A percentile compares a stretch with the other conserved stretches of the same genome.
Evolutionary conservation across 1,140 invertebrate genomes (phyloP).

Genomic region (Drosophila sechellia): DNA sequence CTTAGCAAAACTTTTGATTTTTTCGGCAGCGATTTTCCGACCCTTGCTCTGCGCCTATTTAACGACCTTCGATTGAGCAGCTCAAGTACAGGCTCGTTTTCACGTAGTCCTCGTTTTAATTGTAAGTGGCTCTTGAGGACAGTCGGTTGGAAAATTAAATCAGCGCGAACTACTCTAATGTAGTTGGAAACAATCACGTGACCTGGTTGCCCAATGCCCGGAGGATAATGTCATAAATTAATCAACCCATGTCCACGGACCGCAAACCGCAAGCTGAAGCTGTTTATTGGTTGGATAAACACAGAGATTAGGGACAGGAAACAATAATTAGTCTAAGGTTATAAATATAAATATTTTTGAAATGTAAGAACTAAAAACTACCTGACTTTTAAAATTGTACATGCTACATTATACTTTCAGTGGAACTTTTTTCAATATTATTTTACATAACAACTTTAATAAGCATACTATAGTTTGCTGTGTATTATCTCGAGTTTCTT

Average conservation of each 20-base stretch:
- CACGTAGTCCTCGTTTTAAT: conserved; percentile 33
- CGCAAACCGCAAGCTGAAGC: conserved; percentile 1
- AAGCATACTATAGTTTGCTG: no score
- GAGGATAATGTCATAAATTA: conserved; percentile 50
- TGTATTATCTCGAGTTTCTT: no score
- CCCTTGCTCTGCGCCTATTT: conserved; percentile 25
- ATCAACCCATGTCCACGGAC: conserved; percentile 2
- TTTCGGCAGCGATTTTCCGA: conserved; percentile 30
- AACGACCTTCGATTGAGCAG: conserved; percentile 13
- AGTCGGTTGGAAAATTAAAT: conserved; percentile 45
- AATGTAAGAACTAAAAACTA: no score
- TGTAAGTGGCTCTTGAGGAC: conserved; percentile 38
- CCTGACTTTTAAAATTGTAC: no score
- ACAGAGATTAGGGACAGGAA: background rate
- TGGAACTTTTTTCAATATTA: no score
- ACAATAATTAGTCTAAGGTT: background rate
- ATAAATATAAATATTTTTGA: background rate
- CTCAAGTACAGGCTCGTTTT: conserved; percentile 22
- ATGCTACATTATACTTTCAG: no score
- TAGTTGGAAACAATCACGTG: conserved; percentile 53
- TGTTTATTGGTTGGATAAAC: conserved; percentile 50
- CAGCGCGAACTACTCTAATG: conserved; percentile 35
- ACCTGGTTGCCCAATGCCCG: conserved; percentile 44
- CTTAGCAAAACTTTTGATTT: conserved; percentile 39
- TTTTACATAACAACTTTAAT: no score